These are phyloP conservation scores for Chondrilla cf. caribensis DNA, from an alignment of 37 sponge, comb jelly and placozoan genomes.

Conservation along the genomic window DNA sequence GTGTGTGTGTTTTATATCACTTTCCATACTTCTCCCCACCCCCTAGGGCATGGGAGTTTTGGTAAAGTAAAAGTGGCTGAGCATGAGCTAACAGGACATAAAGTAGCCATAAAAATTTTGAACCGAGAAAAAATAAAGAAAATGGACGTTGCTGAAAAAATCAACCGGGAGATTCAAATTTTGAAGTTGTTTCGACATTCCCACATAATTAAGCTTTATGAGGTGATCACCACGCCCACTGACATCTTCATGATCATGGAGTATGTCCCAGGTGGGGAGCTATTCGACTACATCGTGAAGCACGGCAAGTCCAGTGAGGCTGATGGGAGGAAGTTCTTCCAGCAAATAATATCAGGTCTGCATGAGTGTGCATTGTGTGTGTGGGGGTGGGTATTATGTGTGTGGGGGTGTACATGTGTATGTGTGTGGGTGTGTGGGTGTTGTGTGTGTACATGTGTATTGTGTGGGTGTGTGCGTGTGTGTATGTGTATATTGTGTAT, in stretches of 20 bases:
- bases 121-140: constrained; percentile 82
- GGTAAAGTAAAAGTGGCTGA: constrained; percentile 85
- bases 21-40: neutral
- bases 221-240: constrained; percentile 92
- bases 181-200: constrained; percentile 94
- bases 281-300: constrained; percentile 94
- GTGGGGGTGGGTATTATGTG: too few relatives aligned
- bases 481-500: too few relatives aligned
- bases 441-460: too few relatives aligned
- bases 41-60: constrained; percentile 65
- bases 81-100: constrained; percentile 89
- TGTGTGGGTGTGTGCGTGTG: too few relatives aligned
- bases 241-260: constrained; percentile 99
- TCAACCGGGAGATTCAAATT: constrained; percentile 82
- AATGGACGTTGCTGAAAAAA: constrained; percentile 50
- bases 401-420: too few relatives aligned
- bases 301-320: constrained; percentile 76
- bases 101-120: constrained; percentile 95
- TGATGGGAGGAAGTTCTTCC: constrained; percentile 82
- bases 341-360: constrained; percentile 86
- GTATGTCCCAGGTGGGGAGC: constrained; percentile 92
- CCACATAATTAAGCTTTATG: constrained; percentile 97
- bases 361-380: too few relatives aligned
- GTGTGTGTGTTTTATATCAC: neutral
- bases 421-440: too few relatives aligned